These are phyloP conservation scores for Drosophila lacicola DNA, from an alignment of 2,888 invertebrate genomes.

Conservation along the genomic window DNA sequence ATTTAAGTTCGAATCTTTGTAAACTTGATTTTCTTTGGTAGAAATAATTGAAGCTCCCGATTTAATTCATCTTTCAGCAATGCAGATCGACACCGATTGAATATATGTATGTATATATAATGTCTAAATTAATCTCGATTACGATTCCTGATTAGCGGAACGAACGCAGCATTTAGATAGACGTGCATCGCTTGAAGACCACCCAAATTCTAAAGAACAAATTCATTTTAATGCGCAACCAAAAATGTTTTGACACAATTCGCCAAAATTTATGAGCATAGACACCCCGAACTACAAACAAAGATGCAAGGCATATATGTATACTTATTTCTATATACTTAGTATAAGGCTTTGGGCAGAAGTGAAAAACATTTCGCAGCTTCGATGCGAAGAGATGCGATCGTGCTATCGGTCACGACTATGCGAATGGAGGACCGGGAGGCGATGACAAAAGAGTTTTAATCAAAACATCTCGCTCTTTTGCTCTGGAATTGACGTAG, in stretches of 20 bases:
- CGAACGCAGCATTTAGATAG: too few relatives aligned
- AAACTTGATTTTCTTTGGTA: too few relatives aligned
- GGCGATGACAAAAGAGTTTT: constrained; percentile 47
- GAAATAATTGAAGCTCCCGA: too few relatives aligned
- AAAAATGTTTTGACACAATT: constrained; percentile 55
- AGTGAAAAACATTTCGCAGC: constrained; percentile 9
- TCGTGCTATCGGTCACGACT: constrained; percentile 51
- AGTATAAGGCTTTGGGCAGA: background rate
- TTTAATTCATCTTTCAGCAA: too few relatives aligned
- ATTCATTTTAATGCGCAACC: constrained; percentile 43
- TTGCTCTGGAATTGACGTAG: constrained; percentile 53
- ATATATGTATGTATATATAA: too few relatives aligned
- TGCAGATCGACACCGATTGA: too few relatives aligned
- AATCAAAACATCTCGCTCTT: constrained; percentile 49
- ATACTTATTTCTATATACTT: background rate
- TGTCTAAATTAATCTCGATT: too few relatives aligned
- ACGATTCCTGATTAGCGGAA: too few relatives aligned
- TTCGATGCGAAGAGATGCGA: constrained; percentile 9
- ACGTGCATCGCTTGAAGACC: constrained; percentile 12
- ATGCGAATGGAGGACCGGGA: constrained; percentile 8
- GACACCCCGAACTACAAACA: constrained; percentile 5
- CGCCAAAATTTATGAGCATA: constrained; percentile 21
- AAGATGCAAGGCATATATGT: background rate
- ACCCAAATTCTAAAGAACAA: constrained; percentile 19
- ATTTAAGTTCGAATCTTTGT: too few relatives aligned